Evolutionary conservation across 2,888 invertebrate species (phyloP).

Genomic region (Nemoura dubitans): DNA sequence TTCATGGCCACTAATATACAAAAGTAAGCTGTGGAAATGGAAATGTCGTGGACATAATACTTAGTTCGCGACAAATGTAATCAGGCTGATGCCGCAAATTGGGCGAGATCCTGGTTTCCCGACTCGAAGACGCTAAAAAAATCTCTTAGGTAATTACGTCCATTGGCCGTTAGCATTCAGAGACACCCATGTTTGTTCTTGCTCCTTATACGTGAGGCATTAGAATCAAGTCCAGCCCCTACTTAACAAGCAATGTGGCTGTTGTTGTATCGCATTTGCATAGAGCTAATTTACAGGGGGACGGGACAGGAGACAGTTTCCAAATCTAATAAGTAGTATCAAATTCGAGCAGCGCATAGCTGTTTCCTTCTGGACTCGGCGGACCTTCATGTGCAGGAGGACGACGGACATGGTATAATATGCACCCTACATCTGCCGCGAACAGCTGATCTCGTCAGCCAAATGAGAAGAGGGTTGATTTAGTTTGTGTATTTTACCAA

Average conservation of each 20-base stretch:
- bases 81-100: background rate
- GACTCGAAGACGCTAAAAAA: background rate
- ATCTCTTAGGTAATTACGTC: background rate
- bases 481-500: conserved; percentile 47
- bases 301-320: background rate
- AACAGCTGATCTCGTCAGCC: conserved; percentile 47
- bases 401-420: background rate
- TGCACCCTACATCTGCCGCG: conserved; percentile 44
- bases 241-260: background rate
- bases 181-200: background rate
- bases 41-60: background rate
- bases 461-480: conserved; percentile 32
- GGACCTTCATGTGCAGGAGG: conserved; percentile 18
- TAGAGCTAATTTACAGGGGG: conserved; percentile 1
- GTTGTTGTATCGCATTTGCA: conserved; percentile 22
- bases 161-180: background rate
- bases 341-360: conserved; percentile 12
- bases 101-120: background rate
- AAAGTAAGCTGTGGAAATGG: background rate
- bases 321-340: conserved; percentile 39
- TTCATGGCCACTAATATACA: background rate
- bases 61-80: background rate
- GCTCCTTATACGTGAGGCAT: background rate
- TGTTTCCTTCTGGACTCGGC: background rate
- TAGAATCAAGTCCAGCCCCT: background rate